Base-by-base conservation (phyloP, 1,140 invertebrate species). In the Philotrypesis tridentata region DNA sequence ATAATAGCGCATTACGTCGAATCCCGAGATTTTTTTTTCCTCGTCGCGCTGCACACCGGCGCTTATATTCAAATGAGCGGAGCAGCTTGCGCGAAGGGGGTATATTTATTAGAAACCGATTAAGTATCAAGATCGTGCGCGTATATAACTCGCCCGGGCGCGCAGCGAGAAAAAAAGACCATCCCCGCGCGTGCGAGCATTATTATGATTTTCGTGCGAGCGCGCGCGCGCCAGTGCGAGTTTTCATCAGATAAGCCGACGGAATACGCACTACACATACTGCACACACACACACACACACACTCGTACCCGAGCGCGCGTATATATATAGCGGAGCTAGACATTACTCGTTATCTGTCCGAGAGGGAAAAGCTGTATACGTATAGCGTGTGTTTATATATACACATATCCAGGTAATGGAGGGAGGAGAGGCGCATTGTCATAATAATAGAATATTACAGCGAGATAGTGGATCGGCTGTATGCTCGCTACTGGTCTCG, bases 311-410 rank as follows among this genome's bases (percentile, higher is more conserved):
- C n/a, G n/a, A n/a, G n/a, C n/a, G n/a, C n/a, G n/a, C n/a, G n/a
- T n/a, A n/a, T 17, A 17, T 55, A 55, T 43, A 43, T n/a, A 40
- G 29, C 12, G 11, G 29, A 79, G 77, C 65, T 79, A 79, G 77
- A 79, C 77, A 79, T 79, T 79, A 79, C 77, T 79, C 75, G 37
- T 77, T 77, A 77, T 77, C 77, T 79, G 77, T 79, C 67, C 67
- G n/a, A 21, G 67, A 29, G 67, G 17, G 63, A 48, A 31, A 40
- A 70, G 17, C 48, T 55, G 48, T n/a, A 55, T n/a, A 55, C 12
- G 17, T 67, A 27, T 27, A 9, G n/a, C 63, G 17, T 9, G 63
- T 14, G 25, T 67, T 7, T 29, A 67, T 7, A 67, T 23, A 37
- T 37, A 37, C 9, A 37, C 9, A 37, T 37, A 37, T 37, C 33